These are phyloP conservation scores for Malacoctenus gilli DNA, from an alignment of 2,797 vertebrate species.

Conservation along the genomic window DNA sequence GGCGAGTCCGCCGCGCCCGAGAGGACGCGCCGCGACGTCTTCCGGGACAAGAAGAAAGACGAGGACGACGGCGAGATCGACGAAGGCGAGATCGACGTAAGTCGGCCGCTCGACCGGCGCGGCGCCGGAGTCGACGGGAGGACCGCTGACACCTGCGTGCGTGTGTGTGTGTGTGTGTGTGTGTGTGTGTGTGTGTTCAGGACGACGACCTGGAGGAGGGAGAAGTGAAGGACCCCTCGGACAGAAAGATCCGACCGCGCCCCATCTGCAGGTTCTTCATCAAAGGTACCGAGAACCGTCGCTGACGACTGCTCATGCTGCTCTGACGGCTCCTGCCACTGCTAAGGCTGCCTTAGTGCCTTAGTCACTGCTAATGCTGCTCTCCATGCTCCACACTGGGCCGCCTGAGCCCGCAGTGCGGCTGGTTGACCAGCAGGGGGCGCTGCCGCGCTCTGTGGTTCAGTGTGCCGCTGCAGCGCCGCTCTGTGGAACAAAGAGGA, in stretches of 20 bases:
- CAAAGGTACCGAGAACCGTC: conserved; percentile 94
- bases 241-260: conserved; percentile 93
- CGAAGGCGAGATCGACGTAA: conserved; percentile 98
- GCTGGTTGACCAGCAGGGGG: neutral
- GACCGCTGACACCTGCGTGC: neutral
- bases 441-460: neutral
- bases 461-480: too few relatives aligned
- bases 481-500: too few relatives aligned
- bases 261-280: conserved; percentile 98
- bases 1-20: conserved; percentile 63
- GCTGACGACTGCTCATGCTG: neutral
- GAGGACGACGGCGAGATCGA: conserved; percentile 97
- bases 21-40: conserved; percentile 81
- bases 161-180: neutral
- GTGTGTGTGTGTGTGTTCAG: conserved; percentile 70
- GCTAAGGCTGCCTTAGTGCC: too few relatives aligned
- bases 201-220: conserved; percentile 98
- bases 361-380: neutral
- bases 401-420: too few relatives aligned
- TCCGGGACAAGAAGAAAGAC: conserved; percentile 92
- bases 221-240: conserved; percentile 96
- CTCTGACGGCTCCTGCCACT: neutral
- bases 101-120: too few relatives aligned
- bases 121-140: too few relatives aligned
- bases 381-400: too few relatives aligned